Conservation (phyloP, 2,113 vertebrate genomes). For the Erinaceus europaeus region DNA sequence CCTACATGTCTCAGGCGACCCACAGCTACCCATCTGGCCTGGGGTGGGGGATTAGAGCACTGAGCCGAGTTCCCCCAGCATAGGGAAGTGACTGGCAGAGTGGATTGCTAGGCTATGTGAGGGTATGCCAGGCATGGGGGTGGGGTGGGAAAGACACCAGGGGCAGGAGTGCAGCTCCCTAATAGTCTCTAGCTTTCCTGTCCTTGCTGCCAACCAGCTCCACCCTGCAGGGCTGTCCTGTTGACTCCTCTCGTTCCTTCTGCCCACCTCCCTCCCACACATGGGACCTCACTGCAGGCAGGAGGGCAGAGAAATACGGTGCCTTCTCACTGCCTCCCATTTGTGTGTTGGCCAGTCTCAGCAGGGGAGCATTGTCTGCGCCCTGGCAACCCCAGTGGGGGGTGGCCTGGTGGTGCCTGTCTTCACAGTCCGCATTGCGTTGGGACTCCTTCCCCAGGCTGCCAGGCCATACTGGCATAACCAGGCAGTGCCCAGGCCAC, state of each 20-base stretch:
- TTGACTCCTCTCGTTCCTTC: neutral
- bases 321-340: neutral
- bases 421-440: neutral
- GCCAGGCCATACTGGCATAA: constrained; percentile 31
- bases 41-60: neutral
- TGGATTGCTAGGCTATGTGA: neutral
- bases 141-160: too few relatives aligned
- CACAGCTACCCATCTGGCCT: neutral
- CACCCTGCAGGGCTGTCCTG: neutral
- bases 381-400: neutral
- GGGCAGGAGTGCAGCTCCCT: neutral
- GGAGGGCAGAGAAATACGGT: neutral
- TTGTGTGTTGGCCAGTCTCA: neutral
- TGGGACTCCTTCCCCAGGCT: neutral
- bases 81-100: neutral
- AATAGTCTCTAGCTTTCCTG: neutral
- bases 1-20: neutral
- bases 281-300: neutral
- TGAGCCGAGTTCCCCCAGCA: too few relatives aligned
- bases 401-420: neutral
- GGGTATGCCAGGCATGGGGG: neutral
- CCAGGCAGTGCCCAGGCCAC: constrained; percentile 64
- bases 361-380: neutral
- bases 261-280: neutral
- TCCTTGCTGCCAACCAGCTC: neutral